phyloP scores from a whole-genome alignment of 1,140 invertebrate species.

The Zaprionus camerounensis region DNA sequence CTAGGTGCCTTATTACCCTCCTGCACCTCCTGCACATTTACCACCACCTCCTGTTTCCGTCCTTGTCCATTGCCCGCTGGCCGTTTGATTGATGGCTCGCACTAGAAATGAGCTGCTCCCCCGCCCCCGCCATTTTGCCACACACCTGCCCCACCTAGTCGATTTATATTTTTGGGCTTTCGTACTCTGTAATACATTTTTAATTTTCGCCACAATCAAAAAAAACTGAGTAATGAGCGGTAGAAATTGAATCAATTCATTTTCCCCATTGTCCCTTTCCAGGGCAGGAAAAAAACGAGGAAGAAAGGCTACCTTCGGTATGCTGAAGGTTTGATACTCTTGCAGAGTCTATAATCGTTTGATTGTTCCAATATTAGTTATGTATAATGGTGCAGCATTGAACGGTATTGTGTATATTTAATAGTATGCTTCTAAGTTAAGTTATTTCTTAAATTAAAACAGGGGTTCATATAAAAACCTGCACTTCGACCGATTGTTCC shows the following conservation, averaged over 20 bases:
- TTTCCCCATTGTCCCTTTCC: neutral
- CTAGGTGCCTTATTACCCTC: neutral
- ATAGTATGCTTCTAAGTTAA: too few relatives aligned
- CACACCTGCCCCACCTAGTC: conserved; percentile 5
- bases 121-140: neutral
- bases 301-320: too few relatives aligned
- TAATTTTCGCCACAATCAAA: conserved; percentile 45
- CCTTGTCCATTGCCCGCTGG: conserved; percentile 25
- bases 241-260: conserved; percentile 21
- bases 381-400: too few relatives aligned
- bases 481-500: too few relatives aligned
- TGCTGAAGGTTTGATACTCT: too few relatives aligned
- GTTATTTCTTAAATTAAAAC: too few relatives aligned
- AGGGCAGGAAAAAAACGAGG: neutral
- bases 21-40: neutral
- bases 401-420: too few relatives aligned
- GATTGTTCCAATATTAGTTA: too few relatives aligned
- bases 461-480: too few relatives aligned
- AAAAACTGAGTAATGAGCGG: conserved; percentile 23
- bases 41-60: neutral
- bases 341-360: too few relatives aligned
- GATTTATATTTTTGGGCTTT: conserved; percentile 34
- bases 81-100: conserved; percentile 47
- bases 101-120: conserved; percentile 20
- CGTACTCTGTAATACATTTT: conserved; percentile 42